Base-by-base conservation (phyloP, 1,140 invertebrate species). In the Sitophilus oryzae region DNA sequence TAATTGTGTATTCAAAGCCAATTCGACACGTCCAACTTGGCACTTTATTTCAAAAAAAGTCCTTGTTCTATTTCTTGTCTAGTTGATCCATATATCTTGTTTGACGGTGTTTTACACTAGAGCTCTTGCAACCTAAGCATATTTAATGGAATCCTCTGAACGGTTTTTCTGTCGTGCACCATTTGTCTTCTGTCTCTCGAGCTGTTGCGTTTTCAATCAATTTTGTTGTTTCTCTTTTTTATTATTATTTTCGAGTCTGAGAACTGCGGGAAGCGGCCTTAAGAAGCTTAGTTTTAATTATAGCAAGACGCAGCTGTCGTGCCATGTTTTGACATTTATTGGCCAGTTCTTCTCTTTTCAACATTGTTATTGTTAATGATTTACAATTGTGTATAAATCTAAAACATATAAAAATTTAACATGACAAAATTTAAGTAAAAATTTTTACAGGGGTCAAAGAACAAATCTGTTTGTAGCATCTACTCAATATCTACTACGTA, bases 111-210 rank as follows among this genome's bases (percentile, higher is more conserved):
- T 30, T 43, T 40, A 52, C 42, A 46, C 52, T 15, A 40, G 38
- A 40, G 18, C 18, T 54, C 44, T 21, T 60, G 53, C 53, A 56
- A 42, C 34, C 53, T 43, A 52, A 60, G 44, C 52, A 55, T 59
- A 59, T 55, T 59, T 59, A 59, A 61, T 59, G 57, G 52, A 52
- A 55, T 44, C 25, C 50, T 41, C 25, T 49, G 20, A 56, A 40
- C 46, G 60, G 41, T 55, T 59, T 62, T 56, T 59, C 47, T 47
- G 38, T 52, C 49, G 14, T 35, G 14, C 34, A 67, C 58, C 65
- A 65, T 67, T 65, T 65, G 60, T 67, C 61, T 65, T 64, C 38
- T 41, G 63, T 66, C 60, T 64, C 54, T 62, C 61, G 63, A 59
- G 52, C 59, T 55, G 61, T 55, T 65, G 51, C 54, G 55, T 65